phyloP scores from a whole-genome alignment of 2,113 vertebrate genomes.

The Tringa solitaria region DNA sequence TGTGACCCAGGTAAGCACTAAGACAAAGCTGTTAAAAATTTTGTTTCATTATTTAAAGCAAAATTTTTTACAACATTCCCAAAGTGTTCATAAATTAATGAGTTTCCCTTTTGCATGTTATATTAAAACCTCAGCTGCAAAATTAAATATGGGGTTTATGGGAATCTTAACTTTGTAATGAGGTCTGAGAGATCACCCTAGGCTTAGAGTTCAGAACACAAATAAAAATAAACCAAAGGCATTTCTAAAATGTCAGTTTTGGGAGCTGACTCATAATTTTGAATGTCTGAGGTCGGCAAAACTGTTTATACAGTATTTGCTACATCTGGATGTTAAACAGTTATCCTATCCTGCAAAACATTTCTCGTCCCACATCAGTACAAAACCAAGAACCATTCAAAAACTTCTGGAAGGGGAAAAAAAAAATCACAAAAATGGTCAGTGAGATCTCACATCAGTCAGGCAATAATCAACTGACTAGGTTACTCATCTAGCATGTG shows the following conservation, averaged over 20 bases:
- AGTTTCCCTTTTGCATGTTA: neutral
- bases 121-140: neutral
- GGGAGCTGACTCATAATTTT: neutral
- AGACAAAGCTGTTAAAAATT: neutral
- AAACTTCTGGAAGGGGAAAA: neutral
- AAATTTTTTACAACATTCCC: neutral
- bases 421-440: neutral
- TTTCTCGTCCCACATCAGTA: neutral
- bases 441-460: neutral
- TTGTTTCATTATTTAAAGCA: neutral
- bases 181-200: neutral
- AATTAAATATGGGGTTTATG: neutral
- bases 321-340: neutral
- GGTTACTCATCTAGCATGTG: neutral
- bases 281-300: neutral
- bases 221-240: neutral
- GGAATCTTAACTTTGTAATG: neutral
- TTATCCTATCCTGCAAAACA: neutral
- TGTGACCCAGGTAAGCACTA: neutral
- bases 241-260: neutral
- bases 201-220: neutral
- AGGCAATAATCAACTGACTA: neutral
- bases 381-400: neutral
- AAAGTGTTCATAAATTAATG: neutral
- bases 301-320: neutral